Evolutionary conservation across 2,113 vertebrate species (phyloP).

Genomic region (Okapia johnstoni): DNA sequence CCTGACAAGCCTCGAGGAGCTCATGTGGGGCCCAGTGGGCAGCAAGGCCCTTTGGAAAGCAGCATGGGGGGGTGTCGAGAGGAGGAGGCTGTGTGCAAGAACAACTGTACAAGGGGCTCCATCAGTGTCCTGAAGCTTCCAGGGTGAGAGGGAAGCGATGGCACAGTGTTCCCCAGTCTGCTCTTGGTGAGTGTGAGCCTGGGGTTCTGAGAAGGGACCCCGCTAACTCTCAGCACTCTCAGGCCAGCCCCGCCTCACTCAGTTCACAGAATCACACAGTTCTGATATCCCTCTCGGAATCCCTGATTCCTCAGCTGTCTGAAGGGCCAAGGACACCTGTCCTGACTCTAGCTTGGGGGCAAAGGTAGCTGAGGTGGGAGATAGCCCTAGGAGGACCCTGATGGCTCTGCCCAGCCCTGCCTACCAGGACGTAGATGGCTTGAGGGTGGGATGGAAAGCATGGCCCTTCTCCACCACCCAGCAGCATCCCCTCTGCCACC

Average conservation of each 20-base stretch:
- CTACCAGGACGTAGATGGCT: background rate
- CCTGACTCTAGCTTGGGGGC: background rate
- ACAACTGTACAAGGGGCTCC: background rate
- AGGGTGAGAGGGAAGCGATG: rapidly evolving
- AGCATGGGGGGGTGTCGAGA: rapidly evolving
- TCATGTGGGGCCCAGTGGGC: background rate
- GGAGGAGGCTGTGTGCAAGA: background rate
- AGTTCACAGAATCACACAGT: background rate
- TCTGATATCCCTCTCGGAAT: background rate
- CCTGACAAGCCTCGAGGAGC: background rate
- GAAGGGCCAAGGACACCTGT: background rate
- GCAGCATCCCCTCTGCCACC: background rate
- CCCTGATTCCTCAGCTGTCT: background rate
- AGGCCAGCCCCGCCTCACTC: background rate
- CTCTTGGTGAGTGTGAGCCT: background rate
- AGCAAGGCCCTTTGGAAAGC: background rate
- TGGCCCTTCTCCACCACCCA: background rate
- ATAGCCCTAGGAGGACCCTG: background rate
- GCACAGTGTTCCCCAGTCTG: rapidly evolving
- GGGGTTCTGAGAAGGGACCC: background rate
- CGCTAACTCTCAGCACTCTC: rapidly evolving
- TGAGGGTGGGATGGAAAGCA: too few species aligned
- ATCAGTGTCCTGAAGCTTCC: background rate
- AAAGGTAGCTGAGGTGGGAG: background rate
- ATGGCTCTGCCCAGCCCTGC: background rate